These are phyloP conservation scores for Lacanobia oleracea DNA, from an alignment of 2,888 invertebrate species.

Conservation along the genomic window DNA sequence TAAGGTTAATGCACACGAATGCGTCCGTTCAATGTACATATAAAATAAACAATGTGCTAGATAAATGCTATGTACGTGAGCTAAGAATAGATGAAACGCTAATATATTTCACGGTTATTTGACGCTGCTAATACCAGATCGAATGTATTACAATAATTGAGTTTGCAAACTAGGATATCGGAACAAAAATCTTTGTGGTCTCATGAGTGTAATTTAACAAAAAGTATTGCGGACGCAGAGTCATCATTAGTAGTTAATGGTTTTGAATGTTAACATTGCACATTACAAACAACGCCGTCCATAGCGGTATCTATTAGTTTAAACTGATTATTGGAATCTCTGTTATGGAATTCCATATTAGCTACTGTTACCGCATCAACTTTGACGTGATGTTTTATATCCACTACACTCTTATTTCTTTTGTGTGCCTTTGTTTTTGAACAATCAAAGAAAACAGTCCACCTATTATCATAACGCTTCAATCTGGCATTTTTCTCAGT, in stretches of 20 bases:
- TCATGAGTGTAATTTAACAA: conserved; percentile 4
- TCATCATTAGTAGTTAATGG: not conserved
- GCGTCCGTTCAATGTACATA: conserved; percentile 18
- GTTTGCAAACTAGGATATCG: not conserved
- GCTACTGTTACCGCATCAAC: not conserved
- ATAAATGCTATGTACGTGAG: conserved; percentile 18
- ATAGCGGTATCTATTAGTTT: not conserved
- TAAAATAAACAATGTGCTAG: conserved; percentile 14
- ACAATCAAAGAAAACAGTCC: not conserved
- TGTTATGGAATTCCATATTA: not conserved
- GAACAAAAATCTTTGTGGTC: not conserved
- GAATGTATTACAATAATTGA: not conserved
- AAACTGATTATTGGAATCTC: not conserved
- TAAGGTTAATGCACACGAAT: conserved; percentile 30
- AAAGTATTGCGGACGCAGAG: not conserved
- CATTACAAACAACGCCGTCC: not conserved
- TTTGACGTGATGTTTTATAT: not conserved
- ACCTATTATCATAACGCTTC: not conserved
- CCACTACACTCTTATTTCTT: not conserved
- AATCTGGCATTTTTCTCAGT: conserved; percentile 27
- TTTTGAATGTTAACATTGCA: not conserved
- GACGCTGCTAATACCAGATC: not conserved
- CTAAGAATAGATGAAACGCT: conserved; percentile 11
- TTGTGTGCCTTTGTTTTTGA: not conserved
- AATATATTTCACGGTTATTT: conserved; percentile 24